Evolutionary conservation across 1,140 invertebrate genomes (phyloP), one percentile per base, ranked within the genome.

Genomic region (Lepidurus arcticus): DNA sequence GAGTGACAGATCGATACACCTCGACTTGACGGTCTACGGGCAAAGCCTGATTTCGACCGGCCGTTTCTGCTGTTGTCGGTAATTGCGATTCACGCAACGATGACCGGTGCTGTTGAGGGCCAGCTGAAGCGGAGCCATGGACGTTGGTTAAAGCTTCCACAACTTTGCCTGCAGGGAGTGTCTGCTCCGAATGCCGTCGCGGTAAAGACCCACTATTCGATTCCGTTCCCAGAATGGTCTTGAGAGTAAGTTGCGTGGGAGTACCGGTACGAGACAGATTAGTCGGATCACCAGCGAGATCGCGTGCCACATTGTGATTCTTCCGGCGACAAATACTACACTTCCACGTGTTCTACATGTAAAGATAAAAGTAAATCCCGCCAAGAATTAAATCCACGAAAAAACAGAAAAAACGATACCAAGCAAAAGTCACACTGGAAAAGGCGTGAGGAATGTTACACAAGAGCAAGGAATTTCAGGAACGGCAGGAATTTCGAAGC

Each of bases 321-420:
- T 93, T 93, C 80, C 92, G 89, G 24, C 91, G 89, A 82, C 92
- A 93, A 3, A 93, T 91, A 78, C 91, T 92, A 84, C 92, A 93
- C 73, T 91, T 86, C 92, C 92, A 93, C 80, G 88, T 90, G 80
- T 88, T 90, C 91, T 92, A 86, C 7, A 78, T 34, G 34, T 80
- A 9, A 65, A 74, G 75, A 76, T 21, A 79, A 43, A 42, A 34
- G 4, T 34, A 34, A 34, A 34, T 34, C 34, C 34, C 34, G 34
- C 3, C 34, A 34, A 34, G 34, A 34, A 34, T 34, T 34, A 34
- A 34, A 0, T 34, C 4, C 2, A 34, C 4, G 34, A 26, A 1
- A 34, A 34, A 34, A 1, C 4, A 34, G 34, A 34, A 4, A 34
- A 34, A 34, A 34, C 34, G 34, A 34, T 34, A 4, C 34, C 34